A percentile compares a stretch with the other conserved stretches of the same genome.
phyloP scores from a whole-genome alignment of 2,888 invertebrate species.

The Ametastegia equiseti region DNA sequence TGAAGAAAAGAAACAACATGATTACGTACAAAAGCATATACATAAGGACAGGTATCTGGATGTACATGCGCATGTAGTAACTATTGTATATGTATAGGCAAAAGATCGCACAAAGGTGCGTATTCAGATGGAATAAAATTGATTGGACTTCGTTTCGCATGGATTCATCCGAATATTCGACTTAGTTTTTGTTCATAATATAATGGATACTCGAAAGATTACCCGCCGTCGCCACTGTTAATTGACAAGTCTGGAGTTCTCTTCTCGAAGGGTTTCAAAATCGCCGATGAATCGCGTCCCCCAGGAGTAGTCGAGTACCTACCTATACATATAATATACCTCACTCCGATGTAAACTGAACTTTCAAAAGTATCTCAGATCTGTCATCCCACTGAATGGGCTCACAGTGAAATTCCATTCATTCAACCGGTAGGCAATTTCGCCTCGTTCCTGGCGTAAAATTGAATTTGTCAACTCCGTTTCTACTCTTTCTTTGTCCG shows the following conservation, averaged over 20 bases:
- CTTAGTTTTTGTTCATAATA: conserved; percentile 61
- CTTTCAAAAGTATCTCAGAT: conserved; percentile 59
- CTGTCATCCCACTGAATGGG: conserved; percentile 51
- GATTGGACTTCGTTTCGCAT: conserved; percentile 64
- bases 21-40: too few species aligned
- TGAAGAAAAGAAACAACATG: too few species aligned
- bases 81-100: too few species aligned
- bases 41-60: too few species aligned
- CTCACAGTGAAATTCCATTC: conserved; percentile 59
- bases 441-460: conserved; percentile 32
- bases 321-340: too few species aligned
- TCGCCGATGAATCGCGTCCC: background rate
- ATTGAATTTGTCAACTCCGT: conserved; percentile 44
- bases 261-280: conserved; percentile 27
- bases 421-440: conserved; percentile 56
- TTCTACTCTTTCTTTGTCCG: conserved; percentile 22
- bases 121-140: conserved; percentile 64
- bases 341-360: conserved; percentile 52
- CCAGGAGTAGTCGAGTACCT: conserved; percentile 30
- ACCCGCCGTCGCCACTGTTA: conserved; percentile 65
- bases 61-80: too few species aligned
- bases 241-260: conserved; percentile 67
- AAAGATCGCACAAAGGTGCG: conserved; percentile 51
- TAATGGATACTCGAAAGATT: conserved; percentile 73
- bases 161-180: conserved; percentile 51